Evolutionary conservation across 2,797 vertebrate species (phyloP).

Genomic region (Gymnothorax javanicus): DNA sequence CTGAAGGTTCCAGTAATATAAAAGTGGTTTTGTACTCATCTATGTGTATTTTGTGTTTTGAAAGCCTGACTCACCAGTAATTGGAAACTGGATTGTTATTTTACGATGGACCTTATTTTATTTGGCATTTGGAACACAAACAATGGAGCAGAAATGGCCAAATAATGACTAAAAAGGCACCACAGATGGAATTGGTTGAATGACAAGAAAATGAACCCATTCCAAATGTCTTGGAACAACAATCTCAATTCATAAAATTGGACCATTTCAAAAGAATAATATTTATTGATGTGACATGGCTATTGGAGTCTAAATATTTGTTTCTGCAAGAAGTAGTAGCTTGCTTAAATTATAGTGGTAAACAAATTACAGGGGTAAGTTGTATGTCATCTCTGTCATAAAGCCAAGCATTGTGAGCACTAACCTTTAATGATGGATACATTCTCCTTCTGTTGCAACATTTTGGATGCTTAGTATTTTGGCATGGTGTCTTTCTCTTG

Average conservation of each 20-base stretch:
- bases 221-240: background rate
- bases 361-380: constrained; percentile 11
- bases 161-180: background rate
- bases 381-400: background rate
- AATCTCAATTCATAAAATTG: background rate
- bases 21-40: background rate
- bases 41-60: background rate
- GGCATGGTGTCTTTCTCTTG: background rate
- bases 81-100: background rate
- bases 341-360: background rate
- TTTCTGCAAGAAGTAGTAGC: background rate
- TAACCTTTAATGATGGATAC: background rate
- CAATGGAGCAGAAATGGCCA: background rate
- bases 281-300: background rate
- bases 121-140: background rate
- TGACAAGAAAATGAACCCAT: background rate
- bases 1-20: background rate
- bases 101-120: background rate
- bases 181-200: constrained; percentile 4
- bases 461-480: background rate
- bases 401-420: background rate
- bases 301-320: constrained; percentile 2
- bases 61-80: background rate
- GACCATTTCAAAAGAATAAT: background rate
- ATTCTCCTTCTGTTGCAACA: background rate